Conservation (phyloP, 1,140 invertebrate species). For the Dreissena rostriformis region DNA sequence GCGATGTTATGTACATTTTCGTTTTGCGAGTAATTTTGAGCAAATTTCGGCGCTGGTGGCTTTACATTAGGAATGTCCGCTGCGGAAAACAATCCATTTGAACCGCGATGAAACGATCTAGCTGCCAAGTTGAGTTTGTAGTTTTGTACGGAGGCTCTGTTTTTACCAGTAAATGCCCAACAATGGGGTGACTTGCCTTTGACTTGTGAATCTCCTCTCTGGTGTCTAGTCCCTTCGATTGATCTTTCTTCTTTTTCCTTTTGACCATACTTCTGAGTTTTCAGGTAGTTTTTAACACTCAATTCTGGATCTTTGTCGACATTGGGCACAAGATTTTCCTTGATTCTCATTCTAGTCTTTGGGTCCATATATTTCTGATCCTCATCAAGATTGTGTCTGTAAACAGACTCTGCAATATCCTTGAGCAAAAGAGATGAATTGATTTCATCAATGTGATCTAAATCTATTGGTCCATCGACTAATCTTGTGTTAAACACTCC, state of each 20-base stretch:
- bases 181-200: conserved; percentile 55
- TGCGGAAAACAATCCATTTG: neutral
- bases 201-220: conserved; percentile 12
- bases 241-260: conserved; percentile 44
- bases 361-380: neutral
- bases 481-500: conserved; percentile 53
- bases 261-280: conserved; percentile 3
- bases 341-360: neutral
- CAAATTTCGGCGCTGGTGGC: conserved; percentile 29
- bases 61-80: conserved; percentile 37
- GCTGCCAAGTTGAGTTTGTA: conserved; percentile 59
- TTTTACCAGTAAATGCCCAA: conserved; percentile 67
- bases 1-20: conserved; percentile 51
- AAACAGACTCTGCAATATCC: conserved; percentile 42
- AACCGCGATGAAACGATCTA: conserved; percentile 10
- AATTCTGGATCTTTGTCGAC: neutral
- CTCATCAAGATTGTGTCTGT: conserved; percentile 13
- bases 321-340: neutral
- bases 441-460: conserved; percentile 26
- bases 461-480: conserved; percentile 45
- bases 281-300: neutral
- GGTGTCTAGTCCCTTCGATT: neutral
- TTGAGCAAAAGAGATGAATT: conserved; percentile 48
- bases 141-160: conserved; percentile 62
- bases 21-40: conserved; percentile 9